Percentiles rank a stretch among this genome's conserved stretches.
These are phyloP conservation scores for Nephrotoma flavescens DNA, from an alignment of 2,888 invertebrate species.

Conservation along the genomic window DNA sequence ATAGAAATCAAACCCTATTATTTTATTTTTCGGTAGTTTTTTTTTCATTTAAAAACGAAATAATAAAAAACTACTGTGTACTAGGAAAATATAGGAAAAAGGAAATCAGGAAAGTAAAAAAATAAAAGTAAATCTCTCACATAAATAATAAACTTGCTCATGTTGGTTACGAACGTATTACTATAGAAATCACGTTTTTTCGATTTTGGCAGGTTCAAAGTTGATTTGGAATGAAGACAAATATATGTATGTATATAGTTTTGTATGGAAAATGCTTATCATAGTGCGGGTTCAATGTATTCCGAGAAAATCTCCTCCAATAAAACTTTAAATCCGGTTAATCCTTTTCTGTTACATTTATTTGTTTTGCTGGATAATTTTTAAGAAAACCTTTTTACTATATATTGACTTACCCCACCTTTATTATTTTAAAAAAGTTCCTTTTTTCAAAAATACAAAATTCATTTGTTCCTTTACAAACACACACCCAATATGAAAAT, in stretches of 20 bases:
- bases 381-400: neutral
- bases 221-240: neutral
- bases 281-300: neutral
- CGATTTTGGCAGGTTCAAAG: neutral
- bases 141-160: neutral
- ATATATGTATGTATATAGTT: neutral
- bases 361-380: neutral
- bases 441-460: neutral
- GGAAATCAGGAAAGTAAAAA: neutral
- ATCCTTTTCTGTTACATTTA: neutral
- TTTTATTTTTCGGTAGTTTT: neutral
- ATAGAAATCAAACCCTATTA: neutral
- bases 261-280: neutral
- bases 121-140: neutral
- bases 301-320: neutral
- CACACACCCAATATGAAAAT: neutral
- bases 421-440: neutral
- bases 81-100: neutral
- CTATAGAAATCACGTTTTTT: neutral
- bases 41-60: neutral
- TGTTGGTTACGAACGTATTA: neutral
- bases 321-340: neutral
- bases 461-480: neutral
- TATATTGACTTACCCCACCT: neutral
- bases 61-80: neutral